Conservation (phyloP, 2,113 vertebrate genomes). For the Ameiurus melas region DNA sequence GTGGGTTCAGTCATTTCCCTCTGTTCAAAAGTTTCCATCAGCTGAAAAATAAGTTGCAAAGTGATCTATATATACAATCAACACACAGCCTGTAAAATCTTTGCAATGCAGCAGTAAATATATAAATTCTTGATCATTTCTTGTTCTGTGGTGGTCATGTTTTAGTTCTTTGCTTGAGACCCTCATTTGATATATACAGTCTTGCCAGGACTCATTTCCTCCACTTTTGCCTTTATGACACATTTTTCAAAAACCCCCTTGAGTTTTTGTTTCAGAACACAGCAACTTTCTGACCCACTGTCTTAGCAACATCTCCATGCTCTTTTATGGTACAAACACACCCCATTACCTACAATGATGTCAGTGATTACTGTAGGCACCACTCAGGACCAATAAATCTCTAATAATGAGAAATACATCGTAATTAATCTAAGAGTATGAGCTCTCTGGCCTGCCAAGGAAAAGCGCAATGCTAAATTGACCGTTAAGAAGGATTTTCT, state of each 20-base stretch:
- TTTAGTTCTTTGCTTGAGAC: neutral
- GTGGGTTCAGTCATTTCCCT: neutral
- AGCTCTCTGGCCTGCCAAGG: slow-evolving; percentile 22
- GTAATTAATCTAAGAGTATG: slow-evolving; percentile 12
- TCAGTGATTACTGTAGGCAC: slow-evolving; percentile 30
- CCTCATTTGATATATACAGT: neutral
- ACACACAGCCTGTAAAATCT: neutral
- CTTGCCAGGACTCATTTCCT: neutral
- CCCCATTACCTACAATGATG: slow-evolving; percentile 44
- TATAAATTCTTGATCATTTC: neutral
- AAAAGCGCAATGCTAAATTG: slow-evolving; percentile 21
- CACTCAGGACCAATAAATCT: slow-evolving; percentile 35
- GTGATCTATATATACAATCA: neutral
- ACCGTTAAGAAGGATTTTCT: slow-evolving; percentile 23
- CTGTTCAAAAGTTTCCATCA: neutral
- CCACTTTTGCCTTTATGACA: neutral
- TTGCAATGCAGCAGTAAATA: neutral
- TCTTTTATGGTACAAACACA: slow-evolving; percentile 22
- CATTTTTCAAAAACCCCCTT: neutral
- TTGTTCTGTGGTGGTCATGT: neutral
- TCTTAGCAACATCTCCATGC: slow-evolving; percentile 10
- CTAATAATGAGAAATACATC: slow-evolving; percentile 23
- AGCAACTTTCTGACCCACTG: neutral
- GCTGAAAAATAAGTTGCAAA: neutral
- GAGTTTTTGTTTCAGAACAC: neutral